phyloP scores from a whole-genome alignment of 2,888 invertebrate genomes.

The Lymantria dispar region DNA sequence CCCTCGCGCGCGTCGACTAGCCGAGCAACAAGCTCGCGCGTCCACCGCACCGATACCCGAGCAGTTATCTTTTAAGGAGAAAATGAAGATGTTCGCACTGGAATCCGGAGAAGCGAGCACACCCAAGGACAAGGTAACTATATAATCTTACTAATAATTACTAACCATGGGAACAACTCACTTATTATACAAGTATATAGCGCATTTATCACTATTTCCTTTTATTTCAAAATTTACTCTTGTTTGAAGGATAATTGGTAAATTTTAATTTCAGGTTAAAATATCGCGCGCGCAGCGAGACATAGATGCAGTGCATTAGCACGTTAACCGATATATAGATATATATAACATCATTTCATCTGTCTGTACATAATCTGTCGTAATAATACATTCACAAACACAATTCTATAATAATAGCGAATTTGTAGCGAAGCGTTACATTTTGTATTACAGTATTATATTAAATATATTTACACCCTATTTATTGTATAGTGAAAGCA shows the following conservation, averaged over 20 bases:
- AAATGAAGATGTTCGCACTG: slow-evolving; percentile 99
- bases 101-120: slow-evolving; percentile 97
- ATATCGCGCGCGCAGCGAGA: slow-evolving; percentile 97
- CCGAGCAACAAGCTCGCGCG: slow-evolving; percentile 87
- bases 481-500: slow-evolving; percentile 17
- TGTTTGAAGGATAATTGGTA: slow-evolving; percentile 10
- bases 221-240: slow-evolving; percentile 5
- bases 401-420: slow-evolving; percentile 28
- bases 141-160: neutral
- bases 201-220: neutral
- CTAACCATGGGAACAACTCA: slow-evolving; percentile 1
- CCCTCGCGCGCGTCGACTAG: slow-evolving; percentile 93
- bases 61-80: slow-evolving; percentile 98
- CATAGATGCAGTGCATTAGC: slow-evolving; percentile 89
- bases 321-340: slow-evolving; percentile 18
- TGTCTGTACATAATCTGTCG: slow-evolving; percentile 19
- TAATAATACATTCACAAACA: slow-evolving; percentile 12
- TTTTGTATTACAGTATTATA: slow-evolving; percentile 45
- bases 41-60: slow-evolving; percentile 90
- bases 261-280: slow-evolving; percentile 84
- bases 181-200: neutral
- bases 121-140: slow-evolving; percentile 91
- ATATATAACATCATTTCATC: slow-evolving; percentile 8
- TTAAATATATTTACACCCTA: slow-evolving; percentile 26
- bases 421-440: slow-evolving; percentile 29